Conservation (phyloP, 2,113 vertebrate genomes). For the Forbesichthys agassizii region DNA sequence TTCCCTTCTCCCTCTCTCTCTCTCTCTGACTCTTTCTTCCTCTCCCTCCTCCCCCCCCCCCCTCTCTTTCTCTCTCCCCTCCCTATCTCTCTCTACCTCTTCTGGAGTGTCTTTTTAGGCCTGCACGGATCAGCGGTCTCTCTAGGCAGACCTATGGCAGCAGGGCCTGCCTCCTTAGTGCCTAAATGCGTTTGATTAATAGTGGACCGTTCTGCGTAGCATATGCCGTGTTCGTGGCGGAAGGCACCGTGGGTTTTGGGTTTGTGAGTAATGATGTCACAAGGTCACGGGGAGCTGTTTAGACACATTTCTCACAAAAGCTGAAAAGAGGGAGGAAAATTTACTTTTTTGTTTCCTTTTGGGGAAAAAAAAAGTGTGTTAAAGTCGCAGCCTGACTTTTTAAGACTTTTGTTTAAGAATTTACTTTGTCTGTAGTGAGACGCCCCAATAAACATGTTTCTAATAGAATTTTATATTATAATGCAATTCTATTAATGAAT, state of each 20-base stretch:
- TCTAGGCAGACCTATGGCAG: conserved; percentile 12
- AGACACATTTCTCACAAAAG: conserved; percentile 48
- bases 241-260: conserved; percentile 60
- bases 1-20: conserved; percentile 23
- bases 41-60: not conserved
- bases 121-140: not conserved
- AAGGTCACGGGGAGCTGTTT: conserved; percentile 75
- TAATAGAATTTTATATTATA: not conserved
- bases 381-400: conserved; percentile 34
- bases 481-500: no score
- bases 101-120: conserved; percentile 3
- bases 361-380: conserved; percentile 31
- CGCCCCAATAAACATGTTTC: not conserved
- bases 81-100: conserved; percentile 11
- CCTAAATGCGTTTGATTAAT: conserved; percentile 87
- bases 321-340: conserved; percentile 53
- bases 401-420: conserved; percentile 1
- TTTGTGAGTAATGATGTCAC: conserved; percentile 75
- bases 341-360: conserved; percentile 17
- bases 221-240: conserved; percentile 76
- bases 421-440: not conserved
- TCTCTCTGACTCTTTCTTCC: not conserved
- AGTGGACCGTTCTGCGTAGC: conserved; percentile 73
- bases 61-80: not conserved
- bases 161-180: conserved; percentile 79